phyloP scores from a whole-genome alignment of 2,888 invertebrate genomes.

The Watsonalla cultraria region DNA sequence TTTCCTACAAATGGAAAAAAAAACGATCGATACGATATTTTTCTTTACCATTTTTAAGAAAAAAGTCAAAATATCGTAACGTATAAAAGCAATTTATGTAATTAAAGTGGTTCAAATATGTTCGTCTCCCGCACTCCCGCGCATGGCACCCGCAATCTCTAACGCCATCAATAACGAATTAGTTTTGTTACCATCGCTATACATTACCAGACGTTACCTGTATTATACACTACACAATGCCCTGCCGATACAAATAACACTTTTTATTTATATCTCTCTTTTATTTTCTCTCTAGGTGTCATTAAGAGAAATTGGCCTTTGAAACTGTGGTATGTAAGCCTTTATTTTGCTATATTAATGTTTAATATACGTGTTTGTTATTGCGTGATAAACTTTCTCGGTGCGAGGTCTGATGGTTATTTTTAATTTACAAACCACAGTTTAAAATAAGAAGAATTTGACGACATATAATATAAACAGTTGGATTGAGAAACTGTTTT shows the following conservation, averaged over 20 bases:
- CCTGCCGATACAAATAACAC: constrained; percentile 18
- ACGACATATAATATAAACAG: too few relatives aligned
- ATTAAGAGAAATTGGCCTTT: constrained; percentile 22
- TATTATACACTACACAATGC: constrained; percentile 14
- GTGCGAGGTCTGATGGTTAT: not conserved
- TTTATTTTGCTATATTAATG: not conserved
- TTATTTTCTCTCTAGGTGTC: constrained; percentile 29
- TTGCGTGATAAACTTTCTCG: not conserved
- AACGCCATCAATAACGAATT: constrained; percentile 68
- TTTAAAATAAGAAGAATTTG: too few relatives aligned
- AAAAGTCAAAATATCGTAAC: constrained; percentile 26
- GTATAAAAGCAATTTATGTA: constrained; percentile 44
- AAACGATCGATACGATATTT: too few relatives aligned
- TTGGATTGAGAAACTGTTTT: too few relatives aligned
- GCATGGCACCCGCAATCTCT: constrained; percentile 47
- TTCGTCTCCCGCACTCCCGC: constrained; percentile 48
- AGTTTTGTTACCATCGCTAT: constrained; percentile 57
- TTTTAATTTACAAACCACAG: constrained; percentile 1
- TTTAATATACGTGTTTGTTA: not conserved
- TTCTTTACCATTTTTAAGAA: too few relatives aligned
- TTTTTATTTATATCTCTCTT: not conserved
- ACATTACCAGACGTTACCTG: constrained; percentile 17
- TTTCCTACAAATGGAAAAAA: too few relatives aligned
- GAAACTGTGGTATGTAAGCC: constrained; percentile 1
- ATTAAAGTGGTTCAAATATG: constrained; percentile 62